Conservation (phyloP, 2,113 vertebrate genomes). For the Pungitius pungitius region DNA sequence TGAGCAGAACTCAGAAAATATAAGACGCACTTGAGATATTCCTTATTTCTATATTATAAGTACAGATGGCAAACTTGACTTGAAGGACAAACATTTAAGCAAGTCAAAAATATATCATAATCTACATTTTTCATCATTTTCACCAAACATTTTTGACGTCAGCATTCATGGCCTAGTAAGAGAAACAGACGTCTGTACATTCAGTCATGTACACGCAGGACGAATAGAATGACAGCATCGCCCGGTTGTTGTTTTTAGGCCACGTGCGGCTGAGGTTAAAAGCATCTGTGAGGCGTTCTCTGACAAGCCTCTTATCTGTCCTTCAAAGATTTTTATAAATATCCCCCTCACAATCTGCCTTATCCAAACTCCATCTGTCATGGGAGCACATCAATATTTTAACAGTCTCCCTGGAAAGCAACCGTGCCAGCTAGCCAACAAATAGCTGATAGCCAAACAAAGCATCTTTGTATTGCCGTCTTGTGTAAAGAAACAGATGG, state of each 20-base stretch:
- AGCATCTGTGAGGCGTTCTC: conserved; percentile 16
- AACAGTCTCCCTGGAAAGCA: conserved; percentile 24
- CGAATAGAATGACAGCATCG: background rate
- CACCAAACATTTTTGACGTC: background rate
- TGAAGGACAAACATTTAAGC: background rate
- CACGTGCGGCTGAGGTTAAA: conserved; percentile 32
- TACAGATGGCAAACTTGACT: background rate
- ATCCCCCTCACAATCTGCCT: conserved; percentile 20
- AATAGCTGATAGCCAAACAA: background rate
- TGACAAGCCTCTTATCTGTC: conserved; percentile 36
- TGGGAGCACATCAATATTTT: conserved; percentile 37
- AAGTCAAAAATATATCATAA: background rate
- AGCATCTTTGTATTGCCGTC: background rate
- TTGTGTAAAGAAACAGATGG: conserved; percentile 15
- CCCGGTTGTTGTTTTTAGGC: conserved; percentile 15
- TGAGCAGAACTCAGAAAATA: background rate
- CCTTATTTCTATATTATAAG: background rate
- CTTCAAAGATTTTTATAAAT: conserved; percentile 57
- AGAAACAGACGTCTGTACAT: background rate
- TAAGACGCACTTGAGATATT: background rate
- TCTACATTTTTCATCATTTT: background rate
- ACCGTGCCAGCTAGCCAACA: background rate
- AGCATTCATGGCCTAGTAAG: too few relatives aligned
- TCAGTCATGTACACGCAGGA: conserved; percentile 2
- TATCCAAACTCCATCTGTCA: conserved; percentile 21